Percentiles rank a stretch among this genome's conserved stretches.
Evolutionary conservation across 2,888 invertebrate species (phyloP).

Genomic region (Azorinus chamasolen): DNA sequence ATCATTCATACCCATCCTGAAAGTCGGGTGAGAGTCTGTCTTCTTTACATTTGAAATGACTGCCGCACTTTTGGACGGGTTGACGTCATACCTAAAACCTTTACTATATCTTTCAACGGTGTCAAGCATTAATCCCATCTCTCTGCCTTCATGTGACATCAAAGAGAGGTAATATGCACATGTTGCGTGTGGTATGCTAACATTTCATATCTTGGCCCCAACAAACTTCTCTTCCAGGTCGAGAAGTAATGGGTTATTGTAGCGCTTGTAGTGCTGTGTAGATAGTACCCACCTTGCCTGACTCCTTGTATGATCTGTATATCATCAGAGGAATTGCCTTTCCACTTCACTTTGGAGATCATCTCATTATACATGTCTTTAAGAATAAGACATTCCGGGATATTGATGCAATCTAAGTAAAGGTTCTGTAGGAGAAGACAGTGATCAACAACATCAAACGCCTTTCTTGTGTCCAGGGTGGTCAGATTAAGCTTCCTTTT

Average conservation of each 20-base stretch:
- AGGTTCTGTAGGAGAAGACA: not conserved
- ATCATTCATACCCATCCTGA: not conserved
- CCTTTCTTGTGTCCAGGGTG: conserved; percentile 6
- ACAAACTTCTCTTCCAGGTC: conserved; percentile 6
- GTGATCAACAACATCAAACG: conserved; percentile 20
- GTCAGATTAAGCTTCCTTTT: conserved; percentile 2
- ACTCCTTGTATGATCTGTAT: conserved; percentile 11
- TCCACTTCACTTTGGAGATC: conserved; percentile 9
- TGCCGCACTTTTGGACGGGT: conserved; percentile 5
- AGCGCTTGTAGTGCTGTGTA: conserved; percentile 19
- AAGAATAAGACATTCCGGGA: not conserved
- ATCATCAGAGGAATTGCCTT: not conserved
- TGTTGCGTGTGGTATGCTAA: not conserved
- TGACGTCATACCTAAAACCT: not conserved
- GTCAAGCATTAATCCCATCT: conserved; percentile 2
- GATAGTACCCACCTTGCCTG: conserved; percentile 19
- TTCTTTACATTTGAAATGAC: not conserved
- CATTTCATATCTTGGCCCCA: conserved; percentile 8
- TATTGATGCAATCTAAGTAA: conserved; percentile 5
- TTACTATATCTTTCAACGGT: not conserved
- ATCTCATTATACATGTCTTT: not conserved
- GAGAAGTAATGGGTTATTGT: conserved; percentile 8
- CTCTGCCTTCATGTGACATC: not conserved
- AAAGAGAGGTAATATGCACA: conserved; percentile 7
- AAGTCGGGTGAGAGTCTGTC: not conserved